Evolutionary conservation across 1,140 invertebrate genomes (phyloP).

Genomic region (Saccostrea cuccullata): DNA sequence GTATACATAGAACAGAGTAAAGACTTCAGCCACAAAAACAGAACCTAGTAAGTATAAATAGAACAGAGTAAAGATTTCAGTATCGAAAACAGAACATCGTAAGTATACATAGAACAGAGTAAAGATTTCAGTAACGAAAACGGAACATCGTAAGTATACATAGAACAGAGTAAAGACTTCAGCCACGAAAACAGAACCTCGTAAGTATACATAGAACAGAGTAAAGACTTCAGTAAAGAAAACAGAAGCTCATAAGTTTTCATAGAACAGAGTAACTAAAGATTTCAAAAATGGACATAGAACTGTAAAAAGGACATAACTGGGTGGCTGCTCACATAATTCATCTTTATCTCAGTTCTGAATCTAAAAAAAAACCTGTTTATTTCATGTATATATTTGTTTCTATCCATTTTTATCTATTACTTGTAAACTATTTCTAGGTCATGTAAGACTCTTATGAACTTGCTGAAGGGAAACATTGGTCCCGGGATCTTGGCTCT

Average conservation of each 20-base stretch:
- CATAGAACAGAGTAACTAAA: too few relatives aligned
- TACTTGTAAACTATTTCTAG: conserved; percentile 50
- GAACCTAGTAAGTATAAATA: not conserved
- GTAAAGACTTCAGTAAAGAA: not conserved
- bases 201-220: not conserved
- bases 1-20: not conserved
- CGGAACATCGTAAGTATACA: too few relatives aligned
- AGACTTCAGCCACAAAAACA: not conserved
- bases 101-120: not conserved
- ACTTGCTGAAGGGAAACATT: conserved; percentile 82
- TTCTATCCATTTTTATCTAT: too few relatives aligned
- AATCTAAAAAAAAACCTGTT: too few relatives aligned
- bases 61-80: too few relatives aligned
- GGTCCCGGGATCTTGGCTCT: conserved; percentile 94
- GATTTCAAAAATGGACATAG: too few relatives aligned
- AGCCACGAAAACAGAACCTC: not conserved
- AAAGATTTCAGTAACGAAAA: too few relatives aligned
- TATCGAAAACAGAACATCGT: not conserved
- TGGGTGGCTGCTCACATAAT: too few relatives aligned
- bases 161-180: too few relatives aligned
- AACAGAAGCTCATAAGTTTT: not conserved
- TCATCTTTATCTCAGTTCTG: too few relatives aligned
- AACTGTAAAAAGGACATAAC: too few relatives aligned
- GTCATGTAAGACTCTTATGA: conserved; percentile 70
- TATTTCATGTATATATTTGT: too few relatives aligned